Conservation (phyloP, 1,140 invertebrate genomes). For the Orius laevigatus region DNA sequence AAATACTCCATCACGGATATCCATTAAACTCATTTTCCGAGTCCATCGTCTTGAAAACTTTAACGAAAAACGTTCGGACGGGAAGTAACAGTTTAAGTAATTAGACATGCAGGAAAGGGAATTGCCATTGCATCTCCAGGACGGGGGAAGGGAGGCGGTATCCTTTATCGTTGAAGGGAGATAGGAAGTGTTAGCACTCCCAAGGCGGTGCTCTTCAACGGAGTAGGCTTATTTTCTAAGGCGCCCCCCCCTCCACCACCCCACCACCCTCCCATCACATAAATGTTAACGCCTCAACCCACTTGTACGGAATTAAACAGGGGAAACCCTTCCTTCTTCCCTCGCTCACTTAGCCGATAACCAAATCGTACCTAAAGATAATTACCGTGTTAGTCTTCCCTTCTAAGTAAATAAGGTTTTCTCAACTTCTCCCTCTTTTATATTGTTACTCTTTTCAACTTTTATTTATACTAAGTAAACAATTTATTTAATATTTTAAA, state of each 20-base stretch:
- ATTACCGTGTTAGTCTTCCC: neutral
- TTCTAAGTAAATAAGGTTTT: too few relatives aligned
- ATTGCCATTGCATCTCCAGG: constrained; percentile 4
- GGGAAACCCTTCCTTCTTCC: constrained; percentile 1
- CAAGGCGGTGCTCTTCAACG: constrained; percentile 1
- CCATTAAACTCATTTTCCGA: too few relatives aligned
- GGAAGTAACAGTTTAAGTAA: constrained; percentile 8
- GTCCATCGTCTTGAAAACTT: too few relatives aligned
- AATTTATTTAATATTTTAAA: too few relatives aligned
- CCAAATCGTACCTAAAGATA: neutral
- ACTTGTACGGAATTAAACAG: constrained; percentile 12
- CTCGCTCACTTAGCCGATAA: neutral
- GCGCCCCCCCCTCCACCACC: neutral
- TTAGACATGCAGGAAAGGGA: constrained; percentile 9
- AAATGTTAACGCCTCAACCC: constrained; percentile 15
- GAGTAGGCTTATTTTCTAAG: constrained; percentile 10
- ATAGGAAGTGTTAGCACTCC: constrained; percentile 8
- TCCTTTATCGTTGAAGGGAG: constrained; percentile 1
- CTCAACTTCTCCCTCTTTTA: too few relatives aligned
- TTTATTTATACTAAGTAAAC: too few relatives aligned
- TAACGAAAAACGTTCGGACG: neutral
- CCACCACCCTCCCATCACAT: constrained; percentile 5
- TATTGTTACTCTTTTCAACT: too few relatives aligned
- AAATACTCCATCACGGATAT: too few relatives aligned
- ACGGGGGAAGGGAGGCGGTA: neutral